phyloP scores from a whole-genome alignment of 2,113 vertebrate genomes.

The Erpornis zantholeuca region DNA sequence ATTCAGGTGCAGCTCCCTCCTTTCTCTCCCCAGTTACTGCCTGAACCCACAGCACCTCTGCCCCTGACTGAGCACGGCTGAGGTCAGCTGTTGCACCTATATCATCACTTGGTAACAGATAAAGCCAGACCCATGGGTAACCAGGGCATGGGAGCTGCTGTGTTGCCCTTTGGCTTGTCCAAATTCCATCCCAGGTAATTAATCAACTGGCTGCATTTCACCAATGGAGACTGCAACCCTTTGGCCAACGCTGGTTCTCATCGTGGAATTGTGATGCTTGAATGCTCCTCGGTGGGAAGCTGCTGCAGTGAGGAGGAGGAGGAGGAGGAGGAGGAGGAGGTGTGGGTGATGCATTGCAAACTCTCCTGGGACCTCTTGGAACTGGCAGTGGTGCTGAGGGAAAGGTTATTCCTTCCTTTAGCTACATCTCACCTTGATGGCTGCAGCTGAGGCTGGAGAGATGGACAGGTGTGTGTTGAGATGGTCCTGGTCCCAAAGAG shows the following conservation, averaged over 20 bases:
- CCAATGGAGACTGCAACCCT: not conserved
- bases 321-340: not conserved
- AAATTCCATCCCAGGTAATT: not conserved
- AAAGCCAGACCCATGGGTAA: not conserved
- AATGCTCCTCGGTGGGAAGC: not conserved
- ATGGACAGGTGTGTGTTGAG: not conserved
- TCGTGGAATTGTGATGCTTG: not conserved
- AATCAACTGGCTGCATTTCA: not conserved
- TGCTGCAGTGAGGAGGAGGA: not conserved
- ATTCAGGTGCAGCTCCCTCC: accelerated
- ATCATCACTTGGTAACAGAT: not conserved
- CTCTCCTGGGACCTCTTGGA: not conserved
- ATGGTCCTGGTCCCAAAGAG: not conserved
- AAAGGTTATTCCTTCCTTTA: not conserved
- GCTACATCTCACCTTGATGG: not conserved
- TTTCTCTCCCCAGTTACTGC: not conserved
- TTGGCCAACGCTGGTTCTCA: not conserved
- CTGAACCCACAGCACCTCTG: not conserved
- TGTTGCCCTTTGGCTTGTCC: not conserved
- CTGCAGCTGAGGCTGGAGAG: not conserved
- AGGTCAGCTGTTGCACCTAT: not conserved
- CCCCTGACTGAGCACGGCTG: not conserved
- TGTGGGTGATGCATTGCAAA: not conserved
- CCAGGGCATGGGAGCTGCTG: not conserved
- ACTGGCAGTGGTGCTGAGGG: not conserved